Conservation (phyloP, 2,113 vertebrate genomes). For the Sphyrna mokarran region DNA sequence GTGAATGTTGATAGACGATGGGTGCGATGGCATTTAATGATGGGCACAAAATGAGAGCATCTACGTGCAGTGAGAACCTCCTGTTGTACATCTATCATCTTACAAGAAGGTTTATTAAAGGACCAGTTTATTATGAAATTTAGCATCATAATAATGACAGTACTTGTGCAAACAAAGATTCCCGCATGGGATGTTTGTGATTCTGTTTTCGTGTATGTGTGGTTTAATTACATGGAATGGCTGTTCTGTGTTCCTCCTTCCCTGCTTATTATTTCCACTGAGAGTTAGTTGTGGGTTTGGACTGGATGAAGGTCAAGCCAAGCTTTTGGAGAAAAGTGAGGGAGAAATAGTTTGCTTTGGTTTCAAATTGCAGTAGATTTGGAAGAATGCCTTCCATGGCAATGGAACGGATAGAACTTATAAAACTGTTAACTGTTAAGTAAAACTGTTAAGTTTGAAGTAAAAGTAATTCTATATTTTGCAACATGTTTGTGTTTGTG, state of each 20-base stretch:
- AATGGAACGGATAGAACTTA: background rate
- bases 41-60: background rate
- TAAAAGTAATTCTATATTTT: background rate
- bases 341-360: background rate
- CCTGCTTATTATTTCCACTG: background rate
- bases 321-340: background rate
- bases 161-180: background rate
- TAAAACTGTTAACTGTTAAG: background rate
- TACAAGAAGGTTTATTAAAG: background rate
- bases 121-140: background rate
- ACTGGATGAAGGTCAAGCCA: background rate
- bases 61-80: background rate
- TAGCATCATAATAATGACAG: background rate
- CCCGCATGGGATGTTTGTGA: background rate
- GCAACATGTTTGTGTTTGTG: background rate
- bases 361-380: background rate
- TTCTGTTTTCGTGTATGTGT: background rate
- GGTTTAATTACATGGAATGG: background rate
- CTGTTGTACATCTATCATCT: background rate
- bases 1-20: background rate
- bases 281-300: background rate
- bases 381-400: background rate
- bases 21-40: background rate
- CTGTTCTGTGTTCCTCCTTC: background rate
- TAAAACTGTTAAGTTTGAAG: no score